A percentile compares a stretch with the other conserved stretches of the same genome.
Evolutionary conservation across 2,888 invertebrate species (phyloP).

Genomic region (Hypomecis atomaria): DNA sequence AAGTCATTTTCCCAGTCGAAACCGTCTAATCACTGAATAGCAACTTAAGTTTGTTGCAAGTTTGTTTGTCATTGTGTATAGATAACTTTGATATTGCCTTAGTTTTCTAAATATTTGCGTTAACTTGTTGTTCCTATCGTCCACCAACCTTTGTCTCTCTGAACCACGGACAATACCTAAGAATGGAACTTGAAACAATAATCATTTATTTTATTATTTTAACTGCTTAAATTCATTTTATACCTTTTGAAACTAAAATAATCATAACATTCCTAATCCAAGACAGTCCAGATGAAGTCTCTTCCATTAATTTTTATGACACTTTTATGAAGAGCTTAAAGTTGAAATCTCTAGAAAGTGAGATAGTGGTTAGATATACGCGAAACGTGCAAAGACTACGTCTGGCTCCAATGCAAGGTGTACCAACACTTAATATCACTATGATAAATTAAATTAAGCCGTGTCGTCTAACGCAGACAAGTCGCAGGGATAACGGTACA

Average conservation of each 20-base stretch:
- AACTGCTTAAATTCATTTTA: background rate
- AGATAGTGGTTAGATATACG: conserved; percentile 40
- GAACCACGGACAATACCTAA: too few species aligned
- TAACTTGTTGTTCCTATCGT: too few species aligned
- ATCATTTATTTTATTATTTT: background rate
- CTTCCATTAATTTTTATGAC: conserved; percentile 26
- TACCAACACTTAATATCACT: conserved; percentile 69
- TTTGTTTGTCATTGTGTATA: too few species aligned
- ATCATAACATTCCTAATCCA: conserved; percentile 13
- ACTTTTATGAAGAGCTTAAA: conserved; percentile 21
- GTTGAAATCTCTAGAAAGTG: conserved; percentile 46
- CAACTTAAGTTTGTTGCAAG: too few species aligned
- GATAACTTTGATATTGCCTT: too few species aligned
- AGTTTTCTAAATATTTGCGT: too few species aligned
- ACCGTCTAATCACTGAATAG: too few species aligned
- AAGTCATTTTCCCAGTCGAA: too few species aligned
- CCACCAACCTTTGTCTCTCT: too few species aligned
- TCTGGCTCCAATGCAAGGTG: conserved; percentile 48
- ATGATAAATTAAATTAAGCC: conserved; percentile 68
- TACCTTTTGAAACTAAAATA: conserved; percentile 7
- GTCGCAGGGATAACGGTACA: conserved; percentile 20
- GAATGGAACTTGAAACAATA: background rate
- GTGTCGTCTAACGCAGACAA: conserved; percentile 30
- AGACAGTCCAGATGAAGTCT: conserved; percentile 14
- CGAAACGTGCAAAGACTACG: conserved; percentile 51